phyloP scores from a whole-genome alignment of 2,888 invertebrate species.

The Plusia festucae region DNA sequence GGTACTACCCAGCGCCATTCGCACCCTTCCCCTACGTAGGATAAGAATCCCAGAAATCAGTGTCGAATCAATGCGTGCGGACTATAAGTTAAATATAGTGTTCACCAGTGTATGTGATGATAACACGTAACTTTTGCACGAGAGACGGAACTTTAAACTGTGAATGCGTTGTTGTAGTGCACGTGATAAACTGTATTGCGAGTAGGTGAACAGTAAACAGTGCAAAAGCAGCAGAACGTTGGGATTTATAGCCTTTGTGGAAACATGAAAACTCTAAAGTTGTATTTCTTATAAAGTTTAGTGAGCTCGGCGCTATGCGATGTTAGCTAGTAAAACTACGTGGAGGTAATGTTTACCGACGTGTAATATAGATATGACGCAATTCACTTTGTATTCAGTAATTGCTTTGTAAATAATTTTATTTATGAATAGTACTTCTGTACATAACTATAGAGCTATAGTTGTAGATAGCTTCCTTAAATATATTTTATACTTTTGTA shows the following conservation, averaged over 20 bases:
- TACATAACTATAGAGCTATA: conserved; percentile 74
- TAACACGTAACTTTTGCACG: conserved; percentile 64
- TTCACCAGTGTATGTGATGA: conserved; percentile 70
- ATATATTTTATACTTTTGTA: conserved; percentile 70
- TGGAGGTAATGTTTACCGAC: conserved; percentile 66
- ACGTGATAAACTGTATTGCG: conserved; percentile 82
- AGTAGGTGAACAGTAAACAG: conserved; percentile 79
- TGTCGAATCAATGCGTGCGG: conserved; percentile 53
- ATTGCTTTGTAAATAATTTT: conserved; percentile 82
- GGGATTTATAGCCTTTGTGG: conserved; percentile 79
- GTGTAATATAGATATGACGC: conserved; percentile 62
- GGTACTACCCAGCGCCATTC: conserved; percentile 93
- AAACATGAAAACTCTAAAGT: conserved; percentile 81
- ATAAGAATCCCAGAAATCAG: conserved; percentile 74
- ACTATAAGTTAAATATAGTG: conserved; percentile 58
- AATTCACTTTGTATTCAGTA: conserved; percentile 64
- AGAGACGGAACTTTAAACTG: conserved; percentile 71
- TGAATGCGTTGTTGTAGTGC: conserved; percentile 74
- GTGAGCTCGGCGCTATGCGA: conserved; percentile 61
- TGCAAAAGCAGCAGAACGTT: conserved; percentile 76
- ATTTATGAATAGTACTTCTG: conserved; percentile 76
- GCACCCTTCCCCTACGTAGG: conserved; percentile 94
- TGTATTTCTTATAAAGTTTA: conserved; percentile 78
- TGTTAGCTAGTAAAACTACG: conserved; percentile 62
- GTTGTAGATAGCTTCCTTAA: conserved; percentile 67